Evolutionary conservation across 2,888 invertebrate species (phyloP), one percentile per base, ranked within the genome.

Genomic region (Spisula subtruncata): DNA sequence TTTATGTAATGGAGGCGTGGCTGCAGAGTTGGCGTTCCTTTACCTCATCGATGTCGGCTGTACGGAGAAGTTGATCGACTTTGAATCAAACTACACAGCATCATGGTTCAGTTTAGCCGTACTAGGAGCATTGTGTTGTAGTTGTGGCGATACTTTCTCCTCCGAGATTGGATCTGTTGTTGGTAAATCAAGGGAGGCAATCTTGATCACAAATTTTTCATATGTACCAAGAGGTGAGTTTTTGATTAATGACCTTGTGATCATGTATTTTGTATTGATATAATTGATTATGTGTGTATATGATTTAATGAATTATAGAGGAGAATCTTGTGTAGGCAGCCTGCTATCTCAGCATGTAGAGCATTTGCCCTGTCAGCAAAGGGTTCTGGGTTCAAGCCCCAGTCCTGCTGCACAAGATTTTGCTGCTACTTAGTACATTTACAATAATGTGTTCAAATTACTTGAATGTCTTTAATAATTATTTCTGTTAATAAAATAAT

Each of bases 141-240:
- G 98, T 94, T 98, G 98, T 96, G 99, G 98, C 0, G 99, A 99
- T 95, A 99, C 99, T 0, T 98, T 98, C 98, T 98, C 99, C 82
- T 98, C 98, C 60, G 99, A 99, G 97, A 96, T 99, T 29, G 99
- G 98, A 0, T 97, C 98, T 54, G 98, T 98, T 0, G 96, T 98
- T 32, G 97, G 98, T 10, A 97, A 35, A 10, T 89, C 96, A 46
- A 97, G 97, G 0, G 97, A 98, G 91, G 98, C 98, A 6, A 97
- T 98, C 92, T 97, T 99, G 8, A 98, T 99, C 51, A 98, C 98
- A 16, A 97, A 97, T 29, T 97, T 98, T 92, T 97, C 97, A 93
- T 97, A 97, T 94, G 99, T 99, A 1, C 99, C 98, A 0, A 97
- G 97, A 97, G 98, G 98, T 97, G 96, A 75, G 32, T 41, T 16